Percentiles rank a stretch among this genome's conserved stretches.
Evolutionary conservation across 2,113 vertebrate genomes (phyloP).

Genomic region (Macquaria australasica): DNA sequence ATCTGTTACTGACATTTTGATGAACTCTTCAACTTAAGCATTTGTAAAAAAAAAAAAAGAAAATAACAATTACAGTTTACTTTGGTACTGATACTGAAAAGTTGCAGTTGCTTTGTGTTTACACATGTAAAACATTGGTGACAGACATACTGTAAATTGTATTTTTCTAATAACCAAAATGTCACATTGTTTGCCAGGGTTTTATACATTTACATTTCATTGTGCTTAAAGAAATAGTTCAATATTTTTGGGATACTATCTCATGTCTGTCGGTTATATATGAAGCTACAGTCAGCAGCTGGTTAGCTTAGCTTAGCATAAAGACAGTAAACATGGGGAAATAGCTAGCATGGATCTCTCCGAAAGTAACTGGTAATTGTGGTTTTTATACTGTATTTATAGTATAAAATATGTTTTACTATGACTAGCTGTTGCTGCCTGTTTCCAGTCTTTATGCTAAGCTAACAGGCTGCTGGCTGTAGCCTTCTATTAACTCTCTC

Average conservation of each 20-base stretch:
- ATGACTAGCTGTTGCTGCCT: too few species aligned
- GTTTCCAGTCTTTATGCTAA: not conserved
- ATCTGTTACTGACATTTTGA: not conserved
- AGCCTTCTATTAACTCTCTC: too few species aligned
- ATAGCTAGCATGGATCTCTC: not conserved
- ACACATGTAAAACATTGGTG: too few species aligned
- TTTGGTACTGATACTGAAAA: not conserved
- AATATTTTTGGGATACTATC: too few species aligned
- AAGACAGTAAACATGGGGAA: not conserved
- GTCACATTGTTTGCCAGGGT: not conserved
- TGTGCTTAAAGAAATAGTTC: not conserved
- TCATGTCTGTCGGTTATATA: not conserved
- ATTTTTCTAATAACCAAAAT: not conserved
- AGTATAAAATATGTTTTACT: not conserved
- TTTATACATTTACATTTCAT: not conserved
- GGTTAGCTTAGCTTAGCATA: not conserved
- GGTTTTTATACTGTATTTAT: not conserved
- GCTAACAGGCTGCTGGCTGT: too few species aligned
- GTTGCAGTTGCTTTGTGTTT: not conserved
- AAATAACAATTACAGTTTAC: not conserved
- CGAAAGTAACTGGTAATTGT: not conserved
- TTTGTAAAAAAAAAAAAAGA: not conserved
- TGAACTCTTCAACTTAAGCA: not conserved
- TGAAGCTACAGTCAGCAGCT: not conserved
- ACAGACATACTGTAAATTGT: too few species aligned